A percentile compares a stretch with the other conserved stretches of the same genome.
These are phyloP conservation scores for Aptenodytes patagonicus DNA, from an alignment of 2,113 vertebrate genomes.

Conservation along the genomic window DNA sequence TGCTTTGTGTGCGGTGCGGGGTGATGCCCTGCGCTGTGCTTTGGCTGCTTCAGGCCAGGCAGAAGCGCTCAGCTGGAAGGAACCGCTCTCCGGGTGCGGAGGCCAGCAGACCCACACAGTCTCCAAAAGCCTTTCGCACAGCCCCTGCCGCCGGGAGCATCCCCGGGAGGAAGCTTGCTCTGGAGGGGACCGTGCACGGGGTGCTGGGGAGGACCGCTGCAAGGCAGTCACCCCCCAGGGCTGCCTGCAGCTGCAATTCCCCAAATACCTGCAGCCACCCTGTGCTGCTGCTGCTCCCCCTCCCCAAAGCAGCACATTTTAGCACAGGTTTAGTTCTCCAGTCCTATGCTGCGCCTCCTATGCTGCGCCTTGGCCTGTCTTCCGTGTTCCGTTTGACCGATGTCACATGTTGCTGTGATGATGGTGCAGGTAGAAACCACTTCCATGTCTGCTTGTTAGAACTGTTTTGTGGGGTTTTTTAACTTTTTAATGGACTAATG, in stretches of 20 bases:
- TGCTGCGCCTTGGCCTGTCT: background rate
- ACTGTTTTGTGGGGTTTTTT: background rate
- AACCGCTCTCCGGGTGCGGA: fast-evolving
- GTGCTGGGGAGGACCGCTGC: background rate
- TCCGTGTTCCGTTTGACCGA: background rate
- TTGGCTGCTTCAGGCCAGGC: background rate
- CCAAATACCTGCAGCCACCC: background rate
- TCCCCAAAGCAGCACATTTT: background rate
- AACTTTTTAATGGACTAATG: background rate
- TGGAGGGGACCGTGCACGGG: too few species aligned
- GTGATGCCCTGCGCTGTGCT: background rate
- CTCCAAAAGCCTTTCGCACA: background rate
- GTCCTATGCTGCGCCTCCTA: fast-evolving
- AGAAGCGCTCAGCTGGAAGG: background rate
- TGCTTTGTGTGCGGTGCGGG: background rate
- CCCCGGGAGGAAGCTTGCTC: background rate
- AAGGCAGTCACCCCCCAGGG: too few species aligned
- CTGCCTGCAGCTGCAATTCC: background rate
- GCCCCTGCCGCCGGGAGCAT: background rate
- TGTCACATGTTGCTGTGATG: background rate
- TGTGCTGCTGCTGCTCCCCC: background rate
- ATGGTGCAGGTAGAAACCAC: background rate
- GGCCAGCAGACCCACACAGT: too few species aligned
- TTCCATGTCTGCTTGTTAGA: background rate
- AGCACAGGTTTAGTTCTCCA: background rate